These are phyloP conservation scores for Coecobrya sp. DNA, from an alignment of 2,888 invertebrate species.

Conservation along the genomic window DNA sequence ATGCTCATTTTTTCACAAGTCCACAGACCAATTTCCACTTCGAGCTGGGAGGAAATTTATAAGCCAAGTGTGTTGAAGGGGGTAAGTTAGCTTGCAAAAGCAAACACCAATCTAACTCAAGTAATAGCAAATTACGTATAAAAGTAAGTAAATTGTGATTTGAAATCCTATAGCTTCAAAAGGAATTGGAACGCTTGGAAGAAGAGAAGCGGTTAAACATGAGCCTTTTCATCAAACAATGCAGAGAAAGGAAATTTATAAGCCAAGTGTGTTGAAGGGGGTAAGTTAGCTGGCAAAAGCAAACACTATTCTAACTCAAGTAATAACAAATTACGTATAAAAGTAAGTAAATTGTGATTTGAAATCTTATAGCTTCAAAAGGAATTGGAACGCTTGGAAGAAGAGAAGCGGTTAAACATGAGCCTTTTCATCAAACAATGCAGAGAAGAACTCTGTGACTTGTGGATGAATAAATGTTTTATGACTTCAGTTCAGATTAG, in stretches of 20 bases:
- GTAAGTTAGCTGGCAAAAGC: too few relatives aligned
- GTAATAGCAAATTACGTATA: too few relatives aligned
- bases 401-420: slow-evolving; percentile 93
- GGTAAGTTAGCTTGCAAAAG: too few relatives aligned
- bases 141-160: too few relatives aligned
- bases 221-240: slow-evolving; percentile 90
- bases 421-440: slow-evolving; percentile 90
- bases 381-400: slow-evolving; percentile 93
- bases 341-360: too few relatives aligned
- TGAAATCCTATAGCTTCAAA: slow-evolving; percentile 88
- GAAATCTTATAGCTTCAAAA: slow-evolving; percentile 89
- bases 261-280: slow-evolving; percentile 76
- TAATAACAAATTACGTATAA: too few relatives aligned
- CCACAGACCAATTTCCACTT: slow-evolving; percentile 45
- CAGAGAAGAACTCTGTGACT: slow-evolving; percentile 91
- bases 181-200: slow-evolving; percentile 93
- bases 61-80: slow-evolving; percentile 77
- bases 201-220: slow-evolving; percentile 93
- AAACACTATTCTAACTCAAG: too few relatives aligned
- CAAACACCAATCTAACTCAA: too few relatives aligned
- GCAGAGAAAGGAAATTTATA: slow-evolving; percentile 88
- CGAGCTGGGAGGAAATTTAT: slow-evolving; percentile 24
- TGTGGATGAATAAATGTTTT: slow-evolving; percentile 94
- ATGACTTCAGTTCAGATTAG: slow-evolving; percentile 87
- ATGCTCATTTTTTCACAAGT: slow-evolving; percentile 69